Percentiles rank a stretch among this genome's conserved stretches.
Evolutionary conservation across 2,797 vertebrate species (phyloP).

Genomic region (Typhlichthys subterraneus): DNA sequence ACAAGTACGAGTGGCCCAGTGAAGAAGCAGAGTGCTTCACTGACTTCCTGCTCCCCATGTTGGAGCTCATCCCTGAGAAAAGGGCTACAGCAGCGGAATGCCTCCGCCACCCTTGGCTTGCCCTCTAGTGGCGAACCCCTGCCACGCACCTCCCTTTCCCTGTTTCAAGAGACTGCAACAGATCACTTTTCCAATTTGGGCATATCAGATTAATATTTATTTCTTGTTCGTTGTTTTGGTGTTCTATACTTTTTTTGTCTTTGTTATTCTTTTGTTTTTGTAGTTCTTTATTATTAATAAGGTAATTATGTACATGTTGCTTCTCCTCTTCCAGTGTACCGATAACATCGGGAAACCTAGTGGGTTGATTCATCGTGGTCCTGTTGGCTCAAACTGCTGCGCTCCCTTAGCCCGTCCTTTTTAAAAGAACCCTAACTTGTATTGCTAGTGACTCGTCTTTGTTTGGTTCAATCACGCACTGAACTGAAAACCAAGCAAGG

Average conservation of each 20-base stretch:
- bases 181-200: conserved; percentile 82
- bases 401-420: conserved; percentile 40
- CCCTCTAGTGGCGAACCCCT: conserved; percentile 70
- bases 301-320: conserved; percentile 59
- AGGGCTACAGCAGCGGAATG: conserved; percentile 92
- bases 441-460: conserved; percentile 70
- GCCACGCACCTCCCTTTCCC: conserved; percentile 40
- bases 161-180: conserved; percentile 80
- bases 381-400: conserved; percentile 58
- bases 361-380: conserved; percentile 63
- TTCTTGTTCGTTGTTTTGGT: conserved; percentile 43
- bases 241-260: conserved; percentile 36
- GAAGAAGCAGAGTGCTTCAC: conserved; percentile 92
- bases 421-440: conserved; percentile 51
- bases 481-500: conserved; percentile 72
- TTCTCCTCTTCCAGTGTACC: conserved; percentile 47
- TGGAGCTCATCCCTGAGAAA: conserved; percentile 96
- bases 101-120: conserved; percentile 86
- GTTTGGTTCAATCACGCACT: conserved; percentile 77
- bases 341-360: conserved; percentile 52
- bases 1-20: conserved; percentile 95
- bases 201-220: conserved; percentile 79
- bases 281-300: conserved; percentile 52
- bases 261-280: conserved; percentile 54
- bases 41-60: conserved; percentile 95